Conservation (phyloP, 2,888 invertebrate genomes). For the Cinara cedri region DNA sequence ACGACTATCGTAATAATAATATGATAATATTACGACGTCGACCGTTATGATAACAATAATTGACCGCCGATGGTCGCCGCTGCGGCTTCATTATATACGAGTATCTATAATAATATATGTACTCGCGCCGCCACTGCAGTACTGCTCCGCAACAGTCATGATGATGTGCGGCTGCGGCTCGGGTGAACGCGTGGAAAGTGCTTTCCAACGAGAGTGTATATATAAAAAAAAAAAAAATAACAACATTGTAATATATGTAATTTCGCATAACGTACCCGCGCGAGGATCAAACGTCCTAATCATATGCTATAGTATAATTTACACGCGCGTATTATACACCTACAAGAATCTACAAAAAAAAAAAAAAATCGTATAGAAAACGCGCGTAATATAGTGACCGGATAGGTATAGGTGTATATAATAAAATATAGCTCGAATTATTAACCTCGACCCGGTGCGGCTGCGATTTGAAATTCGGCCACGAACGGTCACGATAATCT, state of each 20-base stretch:
- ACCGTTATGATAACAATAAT: constrained; percentile 36
- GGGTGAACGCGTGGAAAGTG: constrained; percentile 34
- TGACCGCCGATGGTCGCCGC: constrained; percentile 21
- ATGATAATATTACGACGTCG: neutral
- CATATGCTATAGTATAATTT: too few species aligned
- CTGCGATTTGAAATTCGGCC: constrained; percentile 17
- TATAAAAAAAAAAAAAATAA: too few species aligned
- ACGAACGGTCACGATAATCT: neutral
- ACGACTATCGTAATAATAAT: too few species aligned
- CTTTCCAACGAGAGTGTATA: constrained; percentile 41
- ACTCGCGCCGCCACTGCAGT: too few species aligned
- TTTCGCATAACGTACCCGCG: constrained; percentile 13
- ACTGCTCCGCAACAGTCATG: too few species aligned
- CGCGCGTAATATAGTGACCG: constrained; percentile 3
- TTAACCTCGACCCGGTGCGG: too few species aligned
- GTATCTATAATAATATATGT: too few species aligned
- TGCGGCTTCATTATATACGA: constrained; percentile 18
- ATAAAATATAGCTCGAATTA: constrained; percentile 16
- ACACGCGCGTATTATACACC: too few species aligned
- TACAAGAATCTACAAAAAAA: too few species aligned
- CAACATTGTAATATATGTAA: neutral
- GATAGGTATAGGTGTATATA: too few species aligned
- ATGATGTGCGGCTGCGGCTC: too few species aligned
- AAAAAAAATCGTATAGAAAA: constrained; percentile 35
- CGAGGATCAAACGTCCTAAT: neutral